These are phyloP conservation scores for Peribatodes rhomboidaria DNA, from an alignment of 2,888 invertebrate genomes.

Conservation along the genomic window DNA sequence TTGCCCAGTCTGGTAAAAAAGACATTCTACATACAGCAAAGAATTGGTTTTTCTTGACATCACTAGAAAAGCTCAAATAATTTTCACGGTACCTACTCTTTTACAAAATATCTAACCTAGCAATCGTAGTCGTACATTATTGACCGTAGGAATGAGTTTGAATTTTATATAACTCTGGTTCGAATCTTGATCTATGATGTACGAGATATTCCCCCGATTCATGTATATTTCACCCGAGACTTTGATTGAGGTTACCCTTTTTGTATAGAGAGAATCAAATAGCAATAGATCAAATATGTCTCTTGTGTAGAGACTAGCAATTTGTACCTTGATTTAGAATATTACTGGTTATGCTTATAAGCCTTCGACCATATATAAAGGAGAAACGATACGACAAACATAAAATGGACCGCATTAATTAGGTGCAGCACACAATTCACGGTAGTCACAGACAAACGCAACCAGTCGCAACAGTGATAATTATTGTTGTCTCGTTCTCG, in stretches of 20 bases:
- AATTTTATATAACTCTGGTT: too few relatives aligned
- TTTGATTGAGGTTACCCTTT: constrained; percentile 22
- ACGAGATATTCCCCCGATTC: constrained; percentile 27
- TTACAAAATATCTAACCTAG: background rate
- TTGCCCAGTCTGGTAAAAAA: too few relatives aligned
- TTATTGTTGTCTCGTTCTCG: too few relatives aligned
- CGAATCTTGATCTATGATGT: constrained; percentile 29
- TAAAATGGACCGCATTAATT: too few relatives aligned
- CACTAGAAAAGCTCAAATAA: too few relatives aligned
- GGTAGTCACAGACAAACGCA: too few relatives aligned
- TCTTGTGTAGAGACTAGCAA: background rate
- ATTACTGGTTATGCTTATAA: background rate
- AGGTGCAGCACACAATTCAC: too few relatives aligned
- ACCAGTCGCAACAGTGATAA: too few relatives aligned
- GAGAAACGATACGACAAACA: too few relatives aligned
- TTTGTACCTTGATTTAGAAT: constrained; percentile 12
- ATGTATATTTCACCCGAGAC: constrained; percentile 29
- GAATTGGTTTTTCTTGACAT: too few relatives aligned
- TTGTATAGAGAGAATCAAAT: constrained; percentile 17
- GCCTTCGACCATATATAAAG: too few relatives aligned
- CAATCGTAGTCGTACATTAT: constrained; percentile 11
- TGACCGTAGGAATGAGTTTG: constrained; percentile 19
- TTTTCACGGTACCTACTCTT: background rate
- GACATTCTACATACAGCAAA: too few relatives aligned
- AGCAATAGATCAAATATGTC: constrained; percentile 7